Evolutionary conservation across 1,140 invertebrate species (phyloP).

Genomic region (Acromyrmex heyeri): DNA sequence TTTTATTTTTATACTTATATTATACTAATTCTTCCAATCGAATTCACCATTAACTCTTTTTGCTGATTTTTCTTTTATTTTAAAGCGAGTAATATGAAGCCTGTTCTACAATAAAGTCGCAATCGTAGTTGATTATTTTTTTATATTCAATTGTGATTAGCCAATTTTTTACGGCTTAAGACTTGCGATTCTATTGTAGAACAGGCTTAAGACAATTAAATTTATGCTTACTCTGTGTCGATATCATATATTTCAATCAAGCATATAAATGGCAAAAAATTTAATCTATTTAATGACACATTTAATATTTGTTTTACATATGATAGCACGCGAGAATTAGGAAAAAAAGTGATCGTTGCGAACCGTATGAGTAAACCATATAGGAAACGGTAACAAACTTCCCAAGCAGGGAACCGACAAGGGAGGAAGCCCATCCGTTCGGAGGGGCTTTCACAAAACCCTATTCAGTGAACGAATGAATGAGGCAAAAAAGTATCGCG

Average conservation of each 20-base stretch:
- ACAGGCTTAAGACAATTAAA: background rate
- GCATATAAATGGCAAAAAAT: background rate
- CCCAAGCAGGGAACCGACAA: conserved; percentile 49
- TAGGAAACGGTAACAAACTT: conserved; percentile 54
- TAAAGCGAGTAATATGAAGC: background rate
- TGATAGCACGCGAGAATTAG: background rate
- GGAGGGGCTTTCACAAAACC: conserved; percentile 73
- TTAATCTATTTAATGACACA: background rate
- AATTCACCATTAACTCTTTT: background rate
- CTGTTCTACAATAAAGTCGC: no score
- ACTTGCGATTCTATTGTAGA: no score
- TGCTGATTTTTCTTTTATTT: background rate
- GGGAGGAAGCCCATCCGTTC: conserved; percentile 70
- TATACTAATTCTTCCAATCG: no score
- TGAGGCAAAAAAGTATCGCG: conserved; percentile 40
- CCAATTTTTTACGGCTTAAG: no score
- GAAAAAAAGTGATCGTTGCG: background rate
- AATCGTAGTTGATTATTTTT: no score
- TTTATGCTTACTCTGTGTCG: background rate
- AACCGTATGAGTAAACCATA: background rate
- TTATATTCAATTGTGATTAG: no score
- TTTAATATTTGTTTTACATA: background rate
- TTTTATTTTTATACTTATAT: no score
- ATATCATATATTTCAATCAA: background rate
- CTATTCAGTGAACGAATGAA: conserved; percentile 64